phyloP scores from a whole-genome alignment of 2,113 vertebrate species.

The Pomatostomus ruficeps region DNA sequence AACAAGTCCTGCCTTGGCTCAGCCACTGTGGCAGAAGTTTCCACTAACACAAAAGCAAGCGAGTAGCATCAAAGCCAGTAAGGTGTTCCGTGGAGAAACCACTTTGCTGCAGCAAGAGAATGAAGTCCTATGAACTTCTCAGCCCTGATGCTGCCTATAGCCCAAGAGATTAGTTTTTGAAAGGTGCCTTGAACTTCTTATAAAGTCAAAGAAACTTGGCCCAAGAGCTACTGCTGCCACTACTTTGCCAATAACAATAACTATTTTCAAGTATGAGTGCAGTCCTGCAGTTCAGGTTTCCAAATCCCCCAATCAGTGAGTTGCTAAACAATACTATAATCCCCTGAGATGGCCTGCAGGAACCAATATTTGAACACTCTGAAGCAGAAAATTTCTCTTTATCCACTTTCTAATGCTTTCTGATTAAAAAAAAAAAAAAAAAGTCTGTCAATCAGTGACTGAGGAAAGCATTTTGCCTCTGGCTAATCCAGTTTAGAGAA shows the following conservation, averaged over 20 bases:
- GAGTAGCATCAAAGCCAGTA: background rate
- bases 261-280: background rate
- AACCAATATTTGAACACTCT: background rate
- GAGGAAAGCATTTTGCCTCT: conserved; percentile 11
- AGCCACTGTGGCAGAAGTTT: background rate
- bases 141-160: background rate
- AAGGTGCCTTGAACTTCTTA: background rate
- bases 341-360: background rate
- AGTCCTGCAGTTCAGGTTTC: background rate
- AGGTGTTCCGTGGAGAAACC: background rate
- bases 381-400: conserved; percentile 4
- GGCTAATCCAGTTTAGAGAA: conserved; percentile 16
- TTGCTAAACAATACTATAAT: conserved; percentile 11
- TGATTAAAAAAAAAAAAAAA: background rate
- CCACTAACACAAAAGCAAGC: background rate
- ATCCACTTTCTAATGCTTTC: background rate
- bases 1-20: background rate
- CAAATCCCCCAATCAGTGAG: background rate
- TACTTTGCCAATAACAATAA: background rate
- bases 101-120: background rate
- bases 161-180: background rate
- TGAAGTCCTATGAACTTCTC: background rate
- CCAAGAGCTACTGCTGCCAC: background rate
- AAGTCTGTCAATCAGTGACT: background rate
- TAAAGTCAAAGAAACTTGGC: background rate